These are phyloP conservation scores for Craseonycteris thonglongyai DNA, from an alignment of 2,113 vertebrate species.

Conservation along the genomic window DNA sequence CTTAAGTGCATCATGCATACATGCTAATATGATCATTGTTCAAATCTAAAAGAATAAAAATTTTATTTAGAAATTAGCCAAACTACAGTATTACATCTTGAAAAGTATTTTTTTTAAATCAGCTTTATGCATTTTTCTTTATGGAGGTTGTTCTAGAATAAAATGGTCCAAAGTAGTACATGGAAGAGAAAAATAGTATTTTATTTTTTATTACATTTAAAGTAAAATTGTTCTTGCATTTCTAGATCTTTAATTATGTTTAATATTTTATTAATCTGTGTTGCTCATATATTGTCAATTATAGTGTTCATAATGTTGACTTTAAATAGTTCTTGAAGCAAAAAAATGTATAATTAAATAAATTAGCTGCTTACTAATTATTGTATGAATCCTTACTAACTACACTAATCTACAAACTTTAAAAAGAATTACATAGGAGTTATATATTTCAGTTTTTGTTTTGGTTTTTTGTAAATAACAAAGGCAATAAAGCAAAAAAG, in stretches of 20 bases:
- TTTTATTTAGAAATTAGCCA: not conserved
- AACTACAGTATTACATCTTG: not conserved
- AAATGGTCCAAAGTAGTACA: not conserved
- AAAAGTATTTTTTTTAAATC: not conserved
- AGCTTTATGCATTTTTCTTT: not conserved
- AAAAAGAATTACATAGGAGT: not conserved
- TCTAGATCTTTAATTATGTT: not conserved
- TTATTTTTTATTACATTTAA: not conserved
- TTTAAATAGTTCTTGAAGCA: not conserved
- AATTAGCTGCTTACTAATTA: not conserved
- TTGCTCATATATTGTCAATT: not conserved
- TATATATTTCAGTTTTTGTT: not conserved
- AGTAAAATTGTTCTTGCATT: not conserved
- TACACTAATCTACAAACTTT: not conserved
- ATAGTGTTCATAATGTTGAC: not conserved
- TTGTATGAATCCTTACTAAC: not conserved
- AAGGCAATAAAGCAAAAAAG: constrained; percentile 2
- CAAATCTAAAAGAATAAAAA: not conserved
- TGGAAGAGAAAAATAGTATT: not conserved
- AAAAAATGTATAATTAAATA: not conserved
- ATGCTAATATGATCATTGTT: not conserved
- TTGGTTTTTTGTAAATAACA: constrained; percentile 15
- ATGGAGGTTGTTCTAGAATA: not conserved
- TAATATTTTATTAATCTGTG: not conserved
- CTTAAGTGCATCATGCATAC: not conserved